A percentile compares a stretch with the other conserved stretches of the same genome.
Conservation (phyloP, 2,113 vertebrate species). For the Melanerpes formicivorus region DNA sequence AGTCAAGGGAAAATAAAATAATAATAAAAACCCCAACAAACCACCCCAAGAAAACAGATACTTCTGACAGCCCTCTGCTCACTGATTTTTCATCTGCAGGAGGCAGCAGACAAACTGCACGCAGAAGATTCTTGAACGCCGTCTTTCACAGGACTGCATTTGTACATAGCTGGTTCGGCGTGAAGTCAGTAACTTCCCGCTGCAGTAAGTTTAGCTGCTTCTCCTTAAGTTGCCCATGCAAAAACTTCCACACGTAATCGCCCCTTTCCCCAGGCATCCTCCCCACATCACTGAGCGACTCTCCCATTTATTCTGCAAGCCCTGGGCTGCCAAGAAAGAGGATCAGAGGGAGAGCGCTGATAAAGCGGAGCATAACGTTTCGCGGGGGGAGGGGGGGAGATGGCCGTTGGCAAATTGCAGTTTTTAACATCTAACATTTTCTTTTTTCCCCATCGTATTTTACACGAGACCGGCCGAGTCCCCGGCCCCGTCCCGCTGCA, state of each 20-base stretch:
- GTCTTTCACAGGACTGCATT: background rate
- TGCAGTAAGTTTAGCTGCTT: background rate
- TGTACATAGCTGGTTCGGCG: background rate
- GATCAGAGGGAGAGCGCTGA: background rate
- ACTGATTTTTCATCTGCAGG: background rate
- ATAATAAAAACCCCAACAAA: no score
- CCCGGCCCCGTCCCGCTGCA: background rate
- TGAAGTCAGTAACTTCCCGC: background rate
- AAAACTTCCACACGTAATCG: rapidly evolving
- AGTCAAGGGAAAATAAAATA: background rate
- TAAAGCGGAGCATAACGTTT: background rate
- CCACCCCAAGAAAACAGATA: background rate
- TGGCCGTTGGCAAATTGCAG: rapidly evolving
- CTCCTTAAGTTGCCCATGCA: background rate
- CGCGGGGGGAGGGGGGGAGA: background rate
- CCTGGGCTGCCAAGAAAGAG: background rate
- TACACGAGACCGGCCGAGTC: background rate
- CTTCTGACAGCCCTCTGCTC: background rate
- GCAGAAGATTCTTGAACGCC: constrained; percentile 38
- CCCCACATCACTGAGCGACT: background rate
- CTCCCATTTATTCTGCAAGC: background rate
- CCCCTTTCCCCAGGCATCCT: background rate
- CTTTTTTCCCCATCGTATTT: background rate
- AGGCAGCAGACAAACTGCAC: background rate
- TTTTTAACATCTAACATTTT: background rate